Evolutionary conservation across 37 sponge, comb jelly and placozoan species (phyloP).

Genomic region (Spongilla lacustris): DNA sequence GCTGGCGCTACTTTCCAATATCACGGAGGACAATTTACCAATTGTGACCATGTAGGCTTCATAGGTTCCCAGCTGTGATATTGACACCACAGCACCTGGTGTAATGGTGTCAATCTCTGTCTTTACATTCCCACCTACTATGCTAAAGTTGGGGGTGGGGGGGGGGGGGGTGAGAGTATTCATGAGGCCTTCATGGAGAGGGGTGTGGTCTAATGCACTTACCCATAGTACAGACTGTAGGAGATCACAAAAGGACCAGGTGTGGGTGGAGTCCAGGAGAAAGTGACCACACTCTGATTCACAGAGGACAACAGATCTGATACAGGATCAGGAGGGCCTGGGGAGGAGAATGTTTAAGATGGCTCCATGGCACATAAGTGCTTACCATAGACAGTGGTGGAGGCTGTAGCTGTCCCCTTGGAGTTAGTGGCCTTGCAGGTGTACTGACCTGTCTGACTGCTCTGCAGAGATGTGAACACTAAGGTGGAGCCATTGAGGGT

Average conservation of each 20-base stretch:
- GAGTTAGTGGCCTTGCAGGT: slow-evolving; percentile 24
- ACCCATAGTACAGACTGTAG: background rate
- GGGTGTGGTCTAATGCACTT: background rate
- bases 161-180: background rate
- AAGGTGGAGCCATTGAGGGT: no score
- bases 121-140: background rate
- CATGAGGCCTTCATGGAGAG: no score
- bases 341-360: background rate
- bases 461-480: background rate
- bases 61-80: background rate
- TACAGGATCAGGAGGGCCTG: background rate
- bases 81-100: background rate
- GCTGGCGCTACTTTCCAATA: background rate
- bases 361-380: background rate
- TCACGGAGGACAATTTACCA: background rate
- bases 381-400: slow-evolving; percentile 28
- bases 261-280: background rate
- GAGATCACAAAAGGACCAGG: background rate
- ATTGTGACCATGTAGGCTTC: background rate
- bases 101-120: background rate
- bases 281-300: background rate
- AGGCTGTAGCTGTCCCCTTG: slow-evolving; percentile 76
- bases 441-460: background rate
- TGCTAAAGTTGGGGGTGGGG: background rate
- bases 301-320: background rate